Evolutionary conservation across 2,797 vertebrate genomes (phyloP).

Genomic region (Eleutherodactylus coqui): DNA sequence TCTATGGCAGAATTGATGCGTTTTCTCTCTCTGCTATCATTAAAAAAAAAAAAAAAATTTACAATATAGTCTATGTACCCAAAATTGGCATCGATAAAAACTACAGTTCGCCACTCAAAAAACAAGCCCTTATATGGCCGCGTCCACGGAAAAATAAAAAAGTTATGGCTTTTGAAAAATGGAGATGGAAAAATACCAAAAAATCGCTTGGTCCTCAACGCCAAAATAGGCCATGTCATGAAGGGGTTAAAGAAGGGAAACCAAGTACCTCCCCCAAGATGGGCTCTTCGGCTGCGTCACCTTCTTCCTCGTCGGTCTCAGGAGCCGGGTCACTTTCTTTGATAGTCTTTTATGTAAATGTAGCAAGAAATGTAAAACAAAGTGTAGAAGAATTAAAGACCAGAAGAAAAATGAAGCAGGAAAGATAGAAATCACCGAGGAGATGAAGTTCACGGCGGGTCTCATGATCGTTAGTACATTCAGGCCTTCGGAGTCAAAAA

Average conservation of each 20-base stretch:
- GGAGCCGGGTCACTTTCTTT: constrained; percentile 74
- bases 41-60: too few relatives aligned
- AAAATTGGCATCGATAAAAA: too few relatives aligned
- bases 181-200: too few relatives aligned
- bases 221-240: too few relatives aligned
- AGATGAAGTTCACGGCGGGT: not conserved
- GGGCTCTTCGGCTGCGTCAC: constrained; percentile 73
- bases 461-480: not conserved
- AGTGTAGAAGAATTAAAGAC: constrained; percentile 63
- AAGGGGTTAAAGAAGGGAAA: constrained; percentile 54
- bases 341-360: constrained; percentile 70
- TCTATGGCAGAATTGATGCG: too few relatives aligned
- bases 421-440: not conserved
- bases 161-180: too few relatives aligned
- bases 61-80: too few relatives aligned
- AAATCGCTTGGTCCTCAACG: too few relatives aligned
- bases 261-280: constrained; percentile 85
- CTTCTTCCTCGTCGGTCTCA: constrained; percentile 69
- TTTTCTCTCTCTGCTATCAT: too few relatives aligned
- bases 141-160: too few relatives aligned
- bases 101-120: too few relatives aligned
- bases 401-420: not conserved
- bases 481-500: not conserved
- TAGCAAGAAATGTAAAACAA: constrained; percentile 66
- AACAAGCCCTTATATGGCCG: too few relatives aligned